Evolutionary conservation across 2,797 vertebrate genomes (phyloP).

Genomic region (Parambassis ranga): DNA sequence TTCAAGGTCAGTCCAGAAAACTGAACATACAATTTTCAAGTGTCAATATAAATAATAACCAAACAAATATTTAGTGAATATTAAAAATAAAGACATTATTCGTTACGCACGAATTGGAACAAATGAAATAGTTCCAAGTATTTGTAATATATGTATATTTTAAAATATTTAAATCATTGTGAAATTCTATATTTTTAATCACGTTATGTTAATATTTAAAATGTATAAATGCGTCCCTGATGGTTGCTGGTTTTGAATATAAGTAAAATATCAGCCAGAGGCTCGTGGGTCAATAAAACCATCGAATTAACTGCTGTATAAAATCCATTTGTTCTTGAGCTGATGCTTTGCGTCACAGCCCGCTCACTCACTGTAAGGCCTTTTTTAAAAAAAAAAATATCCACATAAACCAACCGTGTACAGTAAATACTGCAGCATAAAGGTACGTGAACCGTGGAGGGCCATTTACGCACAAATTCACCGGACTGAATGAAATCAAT

Average conservation of each 20-base stretch:
- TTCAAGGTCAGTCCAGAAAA: no score
- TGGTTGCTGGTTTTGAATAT: background rate
- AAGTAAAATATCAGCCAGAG: background rate
- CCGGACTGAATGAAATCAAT: constrained; percentile 16
- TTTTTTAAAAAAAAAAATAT: no score
- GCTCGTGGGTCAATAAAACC: background rate
- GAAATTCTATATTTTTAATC: no score
- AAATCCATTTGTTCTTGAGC: background rate
- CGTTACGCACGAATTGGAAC: background rate
- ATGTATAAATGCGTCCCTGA: background rate
- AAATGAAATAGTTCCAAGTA: background rate
- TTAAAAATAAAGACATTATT: background rate
- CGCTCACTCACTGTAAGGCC: background rate
- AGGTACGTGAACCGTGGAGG: background rate
- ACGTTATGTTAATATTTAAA: background rate
- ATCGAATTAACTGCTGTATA: background rate
- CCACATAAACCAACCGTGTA: background rate
- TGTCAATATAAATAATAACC: background rate
- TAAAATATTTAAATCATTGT: background rate
- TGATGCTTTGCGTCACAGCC: background rate
- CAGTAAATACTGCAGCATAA: constrained; percentile 3
- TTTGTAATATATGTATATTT: background rate
- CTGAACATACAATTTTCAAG: no score
- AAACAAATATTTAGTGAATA: background rate
- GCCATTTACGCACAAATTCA: constrained; percentile 17